Conservation (phyloP, 2,888 invertebrate genomes). For the Lagria hirta region DNA sequence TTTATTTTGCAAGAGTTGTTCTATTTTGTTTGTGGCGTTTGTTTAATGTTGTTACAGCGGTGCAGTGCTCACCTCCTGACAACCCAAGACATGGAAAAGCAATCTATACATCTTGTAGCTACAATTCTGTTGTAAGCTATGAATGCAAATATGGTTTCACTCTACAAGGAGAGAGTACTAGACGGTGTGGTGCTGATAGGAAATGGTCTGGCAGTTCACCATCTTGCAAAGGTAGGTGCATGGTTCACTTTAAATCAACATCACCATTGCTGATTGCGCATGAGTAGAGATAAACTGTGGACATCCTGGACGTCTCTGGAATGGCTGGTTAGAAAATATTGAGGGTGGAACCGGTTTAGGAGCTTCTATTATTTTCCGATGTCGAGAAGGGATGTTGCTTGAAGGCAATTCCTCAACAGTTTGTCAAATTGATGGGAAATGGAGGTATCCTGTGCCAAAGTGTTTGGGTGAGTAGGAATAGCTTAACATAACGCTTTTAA, state of each 20-base stretch:
- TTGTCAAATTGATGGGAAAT: conserved; percentile 91
- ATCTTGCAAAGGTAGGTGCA: conserved; percentile 77
- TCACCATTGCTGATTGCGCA: conserved; percentile 29
- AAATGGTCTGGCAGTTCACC: conserved; percentile 95
- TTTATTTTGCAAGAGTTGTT: conserved; percentile 5
- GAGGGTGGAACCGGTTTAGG: conserved; percentile 88
- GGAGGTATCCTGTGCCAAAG: conserved; percentile 90
- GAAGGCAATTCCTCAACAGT: conserved; percentile 87
- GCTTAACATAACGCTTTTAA: too few species aligned
- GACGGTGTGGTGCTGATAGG: conserved; percentile 91
- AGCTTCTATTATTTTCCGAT: conserved; percentile 89
- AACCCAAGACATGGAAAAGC: conserved; percentile 92
- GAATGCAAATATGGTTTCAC: conserved; percentile 95
- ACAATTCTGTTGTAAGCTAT: conserved; percentile 93
- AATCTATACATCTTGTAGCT: conserved; percentile 88
- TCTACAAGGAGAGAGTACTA: conserved; percentile 84
- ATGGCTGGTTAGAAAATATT: conserved; percentile 93
- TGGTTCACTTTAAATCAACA: conserved; percentile 5
- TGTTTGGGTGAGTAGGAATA: conserved; percentile 82
- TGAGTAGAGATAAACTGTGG: conserved; percentile 93
- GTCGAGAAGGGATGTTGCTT: conserved; percentile 88
- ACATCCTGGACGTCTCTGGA: conserved; percentile 88
- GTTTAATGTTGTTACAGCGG: conserved; percentile 76
- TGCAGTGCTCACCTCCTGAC: conserved; percentile 90
- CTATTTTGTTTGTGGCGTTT: conserved; percentile 42